Evolutionary conservation across 2,113 vertebrate genomes (phyloP).

Genomic region (Carassius gibelio): DNA sequence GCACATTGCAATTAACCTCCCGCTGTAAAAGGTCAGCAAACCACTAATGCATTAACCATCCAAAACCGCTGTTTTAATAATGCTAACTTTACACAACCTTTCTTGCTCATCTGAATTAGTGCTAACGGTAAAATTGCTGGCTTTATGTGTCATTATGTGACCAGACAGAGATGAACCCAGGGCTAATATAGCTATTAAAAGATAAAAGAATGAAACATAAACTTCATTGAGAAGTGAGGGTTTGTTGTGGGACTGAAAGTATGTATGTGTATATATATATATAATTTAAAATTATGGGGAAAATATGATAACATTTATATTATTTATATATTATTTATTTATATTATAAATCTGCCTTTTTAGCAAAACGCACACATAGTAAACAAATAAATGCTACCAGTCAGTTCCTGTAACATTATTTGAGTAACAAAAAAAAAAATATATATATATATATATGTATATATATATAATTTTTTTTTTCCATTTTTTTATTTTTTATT

Average conservation of each 20-base stretch:
- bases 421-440: no score
- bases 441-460: no score
- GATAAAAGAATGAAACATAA: not conserved
- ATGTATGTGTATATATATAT: not conserved
- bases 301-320: no score
- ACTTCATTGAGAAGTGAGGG: not conserved
- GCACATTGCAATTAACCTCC: constrained; percentile 76
- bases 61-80: constrained; percentile 38
- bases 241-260: not conserved
- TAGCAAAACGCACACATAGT: no score
- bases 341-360: no score
- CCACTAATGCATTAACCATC: constrained; percentile 44
- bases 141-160: not conserved
- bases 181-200: not conserved
- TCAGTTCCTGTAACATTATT: not conserved
- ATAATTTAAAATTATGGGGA: no score
- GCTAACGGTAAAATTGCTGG: not conserved
- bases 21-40: constrained; percentile 58
- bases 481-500: no score
- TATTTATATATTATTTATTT: no score
- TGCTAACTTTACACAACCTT: not conserved
- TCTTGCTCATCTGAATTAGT: not conserved
- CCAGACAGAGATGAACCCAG: not conserved
- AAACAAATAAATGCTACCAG: no score
- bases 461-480: no score